Conservation (phyloP, 92 coral and sea anemone genomes). For the Ricordea florida region DNA sequence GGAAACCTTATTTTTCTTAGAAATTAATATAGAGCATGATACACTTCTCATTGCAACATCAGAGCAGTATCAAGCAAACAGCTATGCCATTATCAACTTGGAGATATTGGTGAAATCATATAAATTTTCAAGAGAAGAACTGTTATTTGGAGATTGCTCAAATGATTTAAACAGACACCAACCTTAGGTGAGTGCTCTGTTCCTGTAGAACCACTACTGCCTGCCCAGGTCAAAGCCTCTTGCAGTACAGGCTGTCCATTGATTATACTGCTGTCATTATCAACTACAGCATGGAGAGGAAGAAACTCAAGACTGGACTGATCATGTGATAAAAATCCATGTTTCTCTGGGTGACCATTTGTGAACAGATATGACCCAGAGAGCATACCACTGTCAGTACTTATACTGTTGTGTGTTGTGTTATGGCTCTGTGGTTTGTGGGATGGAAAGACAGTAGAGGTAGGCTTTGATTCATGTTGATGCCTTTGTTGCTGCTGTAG, state of each 20-base stretch:
- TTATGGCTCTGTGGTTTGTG: not conserved
- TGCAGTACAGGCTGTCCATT: not conserved
- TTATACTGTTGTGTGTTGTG: not conserved
- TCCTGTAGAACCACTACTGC: too few species aligned
- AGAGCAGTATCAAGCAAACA: too few species aligned
- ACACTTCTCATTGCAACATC: too few species aligned
- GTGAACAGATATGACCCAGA: constrained; percentile 5
- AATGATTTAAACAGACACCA: too few species aligned
- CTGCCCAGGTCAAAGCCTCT: too few species aligned
- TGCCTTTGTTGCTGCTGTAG: not conserved
- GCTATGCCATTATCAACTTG: too few species aligned
- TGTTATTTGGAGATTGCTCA: too few species aligned
- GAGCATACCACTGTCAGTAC: constrained; percentile 19
- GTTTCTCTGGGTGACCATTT: constrained; percentile 11
- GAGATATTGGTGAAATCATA: too few species aligned
- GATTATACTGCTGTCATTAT: not conserved
- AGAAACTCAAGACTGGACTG: constrained; percentile 24
- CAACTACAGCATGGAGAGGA: constrained; percentile 10
- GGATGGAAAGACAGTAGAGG: not conserved
- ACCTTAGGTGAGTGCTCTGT: too few species aligned
- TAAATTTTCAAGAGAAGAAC: too few species aligned
- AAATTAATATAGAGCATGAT: too few species aligned
- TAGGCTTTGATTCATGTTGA: constrained; percentile 1
- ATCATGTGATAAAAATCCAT: constrained; percentile 14
- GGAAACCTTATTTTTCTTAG: too few species aligned